Evolutionary conservation across 2,113 vertebrate genomes (phyloP).

Genomic region (Morphnarchus princeps): DNA sequence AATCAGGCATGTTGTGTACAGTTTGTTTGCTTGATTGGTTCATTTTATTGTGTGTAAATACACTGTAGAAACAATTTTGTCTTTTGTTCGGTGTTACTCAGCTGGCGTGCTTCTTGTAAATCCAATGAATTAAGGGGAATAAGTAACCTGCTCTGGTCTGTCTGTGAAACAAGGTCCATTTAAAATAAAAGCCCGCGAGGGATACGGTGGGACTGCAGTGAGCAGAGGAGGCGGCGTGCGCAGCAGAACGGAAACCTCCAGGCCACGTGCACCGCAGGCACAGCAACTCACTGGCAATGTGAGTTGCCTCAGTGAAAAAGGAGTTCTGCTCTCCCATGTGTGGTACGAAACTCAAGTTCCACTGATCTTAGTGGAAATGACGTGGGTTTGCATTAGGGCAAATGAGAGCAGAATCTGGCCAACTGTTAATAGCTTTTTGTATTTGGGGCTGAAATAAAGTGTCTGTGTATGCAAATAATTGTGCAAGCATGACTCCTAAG

Average conservation of each 20-base stretch:
- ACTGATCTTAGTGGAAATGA: not conserved
- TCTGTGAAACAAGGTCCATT: not conserved
- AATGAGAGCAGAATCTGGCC: not conserved
- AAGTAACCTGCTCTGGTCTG: not conserved
- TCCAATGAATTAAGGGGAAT: not conserved
- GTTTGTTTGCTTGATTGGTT: constrained; percentile 15
- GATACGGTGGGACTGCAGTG: not conserved
- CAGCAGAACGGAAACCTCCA: not conserved
- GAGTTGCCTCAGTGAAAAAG: not conserved
- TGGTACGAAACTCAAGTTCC: not conserved
- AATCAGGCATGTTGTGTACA: not conserved
- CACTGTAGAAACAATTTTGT: not conserved
- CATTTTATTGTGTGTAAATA: constrained; percentile 22
- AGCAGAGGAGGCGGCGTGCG: not conserved
- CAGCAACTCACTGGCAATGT: not conserved
- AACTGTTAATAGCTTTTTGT: constrained; percentile 15
- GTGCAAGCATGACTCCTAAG: not conserved
- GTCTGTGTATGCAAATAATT: constrained; percentile 19
- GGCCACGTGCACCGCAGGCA: not conserved
- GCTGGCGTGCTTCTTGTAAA: not conserved
- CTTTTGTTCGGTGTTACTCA: not conserved
- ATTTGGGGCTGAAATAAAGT: constrained; percentile 23
- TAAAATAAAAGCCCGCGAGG: not conserved
- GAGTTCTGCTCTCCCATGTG: not conserved
- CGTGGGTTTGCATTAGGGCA: not conserved